Percentiles rank a stretch among this genome's conserved stretches.
Evolutionary conservation across 2,888 invertebrate species (phyloP).

Genomic region (Platycheirus albimanus): DNA sequence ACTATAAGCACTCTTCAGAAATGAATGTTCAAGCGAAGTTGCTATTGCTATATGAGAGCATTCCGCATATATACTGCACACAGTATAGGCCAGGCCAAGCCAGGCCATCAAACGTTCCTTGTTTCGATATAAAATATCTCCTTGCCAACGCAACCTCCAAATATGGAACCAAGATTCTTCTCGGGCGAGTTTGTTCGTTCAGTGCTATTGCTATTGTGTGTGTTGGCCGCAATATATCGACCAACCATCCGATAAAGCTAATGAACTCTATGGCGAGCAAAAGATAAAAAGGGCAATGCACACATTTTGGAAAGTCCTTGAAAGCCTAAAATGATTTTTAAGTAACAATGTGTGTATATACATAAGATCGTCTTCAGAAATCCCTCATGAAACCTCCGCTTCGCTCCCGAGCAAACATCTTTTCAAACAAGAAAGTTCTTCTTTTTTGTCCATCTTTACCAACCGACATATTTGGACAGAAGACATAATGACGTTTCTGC

Average conservation of each 20-base stretch:
- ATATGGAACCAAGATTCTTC: slow-evolving; percentile 55
- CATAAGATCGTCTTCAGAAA: neutral
- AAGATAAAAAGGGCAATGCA: slow-evolving; percentile 58
- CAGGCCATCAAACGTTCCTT: slow-evolving; percentile 29
- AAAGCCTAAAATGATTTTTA: slow-evolving; percentile 62
- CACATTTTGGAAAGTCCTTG: slow-evolving; percentile 69
- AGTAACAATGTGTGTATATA: neutral
- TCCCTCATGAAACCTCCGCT: neutral
- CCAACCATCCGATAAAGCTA: slow-evolving; percentile 62
- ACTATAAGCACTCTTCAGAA: slow-evolving; percentile 24
- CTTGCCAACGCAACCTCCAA: slow-evolving; percentile 67
- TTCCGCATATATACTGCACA: neutral
- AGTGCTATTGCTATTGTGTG: no score
- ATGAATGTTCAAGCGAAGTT: slow-evolving; percentile 33
- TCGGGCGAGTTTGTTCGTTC: neutral
- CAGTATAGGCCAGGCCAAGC: neutral
- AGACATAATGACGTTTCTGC: slow-evolving; percentile 13
- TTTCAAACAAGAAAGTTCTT: slow-evolving; percentile 36
- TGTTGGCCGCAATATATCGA: slow-evolving; percentile 60
- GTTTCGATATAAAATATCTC: slow-evolving; percentile 62
- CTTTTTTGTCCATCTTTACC: slow-evolving; percentile 22
- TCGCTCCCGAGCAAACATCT: slow-evolving; percentile 11
- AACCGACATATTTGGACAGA: slow-evolving; percentile 38
- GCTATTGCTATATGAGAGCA: slow-evolving; percentile 43
- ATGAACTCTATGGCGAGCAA: slow-evolving; percentile 59